These are phyloP conservation scores for Podarcis muralis DNA, from an alignment of 2,113 vertebrate species.

Conservation along the genomic window DNA sequence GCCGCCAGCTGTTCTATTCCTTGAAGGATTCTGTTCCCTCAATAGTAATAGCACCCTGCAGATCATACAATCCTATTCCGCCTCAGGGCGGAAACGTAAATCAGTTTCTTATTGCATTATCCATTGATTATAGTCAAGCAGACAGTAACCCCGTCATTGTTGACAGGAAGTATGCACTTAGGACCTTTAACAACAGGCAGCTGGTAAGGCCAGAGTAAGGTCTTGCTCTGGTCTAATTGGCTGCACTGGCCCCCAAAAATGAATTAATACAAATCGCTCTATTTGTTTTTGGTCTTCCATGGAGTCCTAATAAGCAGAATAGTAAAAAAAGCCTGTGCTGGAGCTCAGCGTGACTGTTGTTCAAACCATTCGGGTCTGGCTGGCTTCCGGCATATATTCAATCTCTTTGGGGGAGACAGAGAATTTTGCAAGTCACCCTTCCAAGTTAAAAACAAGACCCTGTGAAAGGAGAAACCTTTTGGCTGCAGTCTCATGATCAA, in stretches of 20 bases:
- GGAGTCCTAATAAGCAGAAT: accelerated
- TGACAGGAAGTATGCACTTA: not conserved
- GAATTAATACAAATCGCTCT: not conserved
- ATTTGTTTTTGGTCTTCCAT: not conserved
- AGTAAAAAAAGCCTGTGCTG: not conserved
- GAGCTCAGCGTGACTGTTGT: not conserved
- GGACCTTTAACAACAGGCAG: not conserved
- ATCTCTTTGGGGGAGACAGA: not conserved
- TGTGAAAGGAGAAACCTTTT: not conserved
- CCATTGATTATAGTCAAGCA: not conserved
- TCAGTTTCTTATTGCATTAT: not conserved
- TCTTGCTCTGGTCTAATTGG: not conserved
- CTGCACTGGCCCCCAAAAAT: not conserved
- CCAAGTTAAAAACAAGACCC: not conserved
- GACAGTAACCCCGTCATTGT: accelerated
- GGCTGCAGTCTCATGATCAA: not conserved
- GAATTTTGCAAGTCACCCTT: accelerated
- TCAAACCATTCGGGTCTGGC: not conserved
- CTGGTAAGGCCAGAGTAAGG: accelerated
- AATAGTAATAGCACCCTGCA: not conserved
- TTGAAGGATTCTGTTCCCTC: accelerated
- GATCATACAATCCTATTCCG: not conserved
- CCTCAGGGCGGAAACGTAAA: not conserved
- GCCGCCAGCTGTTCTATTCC: not conserved
- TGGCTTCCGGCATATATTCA: not conserved